Base-by-base conservation (phyloP, 2,888 invertebrate genomes). In the Steromphala cineraria region DNA sequence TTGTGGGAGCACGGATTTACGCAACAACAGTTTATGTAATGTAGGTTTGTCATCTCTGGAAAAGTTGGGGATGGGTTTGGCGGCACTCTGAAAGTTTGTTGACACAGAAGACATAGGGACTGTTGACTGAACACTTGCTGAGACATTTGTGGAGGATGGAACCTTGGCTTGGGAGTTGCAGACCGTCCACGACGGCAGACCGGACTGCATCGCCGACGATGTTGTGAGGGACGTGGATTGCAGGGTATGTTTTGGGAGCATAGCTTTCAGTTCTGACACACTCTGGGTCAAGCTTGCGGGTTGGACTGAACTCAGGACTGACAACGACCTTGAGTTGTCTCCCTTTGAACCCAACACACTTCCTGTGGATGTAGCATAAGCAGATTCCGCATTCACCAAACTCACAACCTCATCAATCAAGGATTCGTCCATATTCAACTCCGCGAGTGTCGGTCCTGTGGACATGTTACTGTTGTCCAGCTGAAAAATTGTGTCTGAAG, bases 401-500 rank as follows among this genome's bases (percentile, higher is more conserved):
- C 75, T 80, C 67, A 75, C 79, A 75, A 78, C 74, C 67, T 84
- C 85, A 21, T 83, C 85, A 46, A 82, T 21, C 17, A 83, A 75
- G 5, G 80, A 81, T 15, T 82, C 82, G 40, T 85, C 84, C 79
- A 83, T 79, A 77, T 89, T 89, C 67, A 90, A 79, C 67, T 89
- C 89, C 7, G 90, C 87, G 24, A 90, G 80, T 7, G 90, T 90
- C 28, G 89, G 89, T 15, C 87, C 85, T 31, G 28, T 71, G 56
- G 52, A 77, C 78, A 36, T 53, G 21, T 75, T 78, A 62, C 31
- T 67, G 24, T 75, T 56, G 15, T 80, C 75, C 80, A 75, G 67
- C 2, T 62, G 19, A 46, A 46, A 46, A 1, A 46, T 46, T 10
- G 46, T 46, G 46, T 46, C 46, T 13, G 46, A 46, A 17, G 55